A percentile compares a stretch with the other conserved stretches of the same genome.
Evolutionary conservation across 2,113 vertebrate genomes (phyloP).

Genomic region (Cottus gobio): DNA sequence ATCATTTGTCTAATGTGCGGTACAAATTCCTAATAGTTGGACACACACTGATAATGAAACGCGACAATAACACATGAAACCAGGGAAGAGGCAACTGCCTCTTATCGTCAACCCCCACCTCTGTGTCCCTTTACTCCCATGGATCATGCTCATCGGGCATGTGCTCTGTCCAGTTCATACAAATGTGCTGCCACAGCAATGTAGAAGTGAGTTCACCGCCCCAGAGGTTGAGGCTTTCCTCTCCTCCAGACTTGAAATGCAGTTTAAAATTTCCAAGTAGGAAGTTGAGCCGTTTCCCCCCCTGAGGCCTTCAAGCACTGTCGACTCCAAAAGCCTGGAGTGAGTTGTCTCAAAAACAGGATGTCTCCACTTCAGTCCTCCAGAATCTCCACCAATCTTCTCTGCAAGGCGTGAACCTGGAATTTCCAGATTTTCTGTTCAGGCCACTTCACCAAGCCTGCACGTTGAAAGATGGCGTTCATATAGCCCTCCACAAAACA

Average conservation of each 20-base stretch:
- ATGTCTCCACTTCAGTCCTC: conserved; percentile 25
- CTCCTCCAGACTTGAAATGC: background rate
- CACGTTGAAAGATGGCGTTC: background rate
- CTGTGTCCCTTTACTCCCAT: background rate
- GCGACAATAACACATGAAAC: background rate
- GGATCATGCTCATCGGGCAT: conserved; percentile 29
- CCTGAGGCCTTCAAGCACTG: conserved; percentile 33
- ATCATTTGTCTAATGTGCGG: background rate
- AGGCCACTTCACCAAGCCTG: background rate
- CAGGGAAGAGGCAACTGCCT: conserved; percentile 20
- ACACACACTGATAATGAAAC: conserved; percentile 1
- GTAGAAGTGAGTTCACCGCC: background rate
- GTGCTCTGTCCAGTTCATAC: background rate
- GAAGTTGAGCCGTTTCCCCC: conserved; percentile 13
- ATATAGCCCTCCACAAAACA: background rate
- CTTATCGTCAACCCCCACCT: background rate
- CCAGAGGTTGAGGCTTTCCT: background rate
- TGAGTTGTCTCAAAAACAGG: conserved; percentile 55
- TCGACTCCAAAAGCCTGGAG: conserved; percentile 48
- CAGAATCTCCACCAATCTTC: background rate
- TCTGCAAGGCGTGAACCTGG: conserved; percentile 16
- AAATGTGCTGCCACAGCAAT: background rate
- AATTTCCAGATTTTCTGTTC: conserved; percentile 28
- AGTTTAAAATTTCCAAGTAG: conserved; percentile 41
- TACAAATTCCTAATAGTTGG: background rate